Evolutionary conservation across 2,113 vertebrate species (phyloP), one percentile per base, ranked within the genome.

Genomic region (Mus pahari): DNA sequence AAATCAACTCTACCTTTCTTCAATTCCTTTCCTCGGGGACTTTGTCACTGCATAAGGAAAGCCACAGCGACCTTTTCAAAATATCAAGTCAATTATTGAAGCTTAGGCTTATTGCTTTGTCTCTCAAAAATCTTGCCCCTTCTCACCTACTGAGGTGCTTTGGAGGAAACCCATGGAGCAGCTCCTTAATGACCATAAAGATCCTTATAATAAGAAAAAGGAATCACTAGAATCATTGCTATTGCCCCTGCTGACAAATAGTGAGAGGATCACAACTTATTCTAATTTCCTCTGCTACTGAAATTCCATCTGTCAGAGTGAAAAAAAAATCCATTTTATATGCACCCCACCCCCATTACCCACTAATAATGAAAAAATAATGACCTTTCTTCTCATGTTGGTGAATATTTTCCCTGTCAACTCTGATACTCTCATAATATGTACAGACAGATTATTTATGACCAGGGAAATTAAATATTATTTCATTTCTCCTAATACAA

Each of bases 381-480:
- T 98, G 98, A 98, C 96, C 98, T 97, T 98, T 98, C 98, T 88
- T 94, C 82, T 94, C 91, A 96, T 91, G 97, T 98, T 98, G 95
- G 71, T 97, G 98, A 97, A 97, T 98, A 97, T 98, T 98, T 98
- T 97, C 88, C 95, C 97, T 98, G 98, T 98, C 98, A 98, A 98
- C 92, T 98, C 97, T 98, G 98, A 98, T 98, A 97, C 95, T 91
- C 96, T 98, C 94, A 93, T 98, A 98, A 98, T 98, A 98, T 98
- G 94, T 98, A 97, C 22, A 96, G 98, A 98, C 98, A 98, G 97
- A 98, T 98, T 98, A 98, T 98, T 98, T 98, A 98, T 98, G 98
- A 98, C 98, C 94, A 92, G 97, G 97, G 97, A 99, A 99, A 99
- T 99, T 98, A 98, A 98, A 98, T 98, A 98, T 98, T 98, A 98